Evolutionary conservation across 2,113 vertebrate species (phyloP).

Genomic region (Poeciliopsis prolifica): DNA sequence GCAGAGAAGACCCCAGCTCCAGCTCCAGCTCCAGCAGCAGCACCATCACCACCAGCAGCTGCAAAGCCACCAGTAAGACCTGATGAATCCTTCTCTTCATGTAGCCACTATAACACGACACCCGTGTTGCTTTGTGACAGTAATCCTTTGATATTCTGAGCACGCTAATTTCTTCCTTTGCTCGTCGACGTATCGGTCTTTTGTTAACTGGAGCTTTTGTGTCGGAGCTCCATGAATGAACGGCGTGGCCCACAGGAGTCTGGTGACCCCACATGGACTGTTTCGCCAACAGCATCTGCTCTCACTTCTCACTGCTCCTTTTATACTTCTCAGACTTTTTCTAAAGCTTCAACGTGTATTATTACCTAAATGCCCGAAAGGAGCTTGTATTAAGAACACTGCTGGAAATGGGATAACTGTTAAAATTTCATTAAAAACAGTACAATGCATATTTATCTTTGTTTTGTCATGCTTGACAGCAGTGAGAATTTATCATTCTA

Average conservation of each 20-base stretch:
- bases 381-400: background rate
- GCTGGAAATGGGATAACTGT: background rate
- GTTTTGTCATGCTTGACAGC: background rate
- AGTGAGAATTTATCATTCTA: background rate
- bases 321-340: background rate
- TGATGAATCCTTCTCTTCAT: slow-evolving; percentile 25
- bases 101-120: slow-evolving; percentile 24
- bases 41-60: slow-evolving; percentile 48
- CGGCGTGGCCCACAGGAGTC: slow-evolving; percentile 19
- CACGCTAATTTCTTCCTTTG: slow-evolving; percentile 48
- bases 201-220: slow-evolving; percentile 38
- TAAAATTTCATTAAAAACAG: background rate
- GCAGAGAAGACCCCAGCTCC: slow-evolving; percentile 82
- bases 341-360: background rate
- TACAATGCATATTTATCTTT: background rate
- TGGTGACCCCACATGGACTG: slow-evolving; percentile 55
- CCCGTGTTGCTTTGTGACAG: slow-evolving; percentile 14
- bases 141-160: slow-evolving; percentile 58
- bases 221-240: background rate
- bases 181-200: slow-evolving; percentile 37
- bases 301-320: background rate
- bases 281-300: slow-evolving; percentile 17
- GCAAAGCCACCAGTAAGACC: slow-evolving; percentile 68
- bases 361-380: background rate
- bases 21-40: slow-evolving; percentile 47